Base-by-base conservation (phyloP, 2,113 vertebrate species). In the Forbesichthys papilliferus region DNA sequence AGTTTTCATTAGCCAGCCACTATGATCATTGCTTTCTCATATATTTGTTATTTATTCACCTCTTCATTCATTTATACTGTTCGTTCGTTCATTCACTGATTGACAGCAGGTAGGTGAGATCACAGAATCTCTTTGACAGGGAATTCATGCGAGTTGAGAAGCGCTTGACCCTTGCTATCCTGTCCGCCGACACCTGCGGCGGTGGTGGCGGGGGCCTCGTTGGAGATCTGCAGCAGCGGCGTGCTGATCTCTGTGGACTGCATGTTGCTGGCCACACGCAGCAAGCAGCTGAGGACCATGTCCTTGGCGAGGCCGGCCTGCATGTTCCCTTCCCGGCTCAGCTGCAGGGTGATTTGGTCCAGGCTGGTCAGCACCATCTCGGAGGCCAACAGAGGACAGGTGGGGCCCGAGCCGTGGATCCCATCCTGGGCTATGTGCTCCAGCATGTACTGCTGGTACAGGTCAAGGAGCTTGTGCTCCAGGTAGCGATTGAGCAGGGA, bases 361-460 rank as follows among this genome's bases (percentile, higher is more conserved):
- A 99, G 89, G 0, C 92, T 98, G 53, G 92, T 94, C 87, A 98
- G 93, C 62, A 99, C 91, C 3, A 96, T 88, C 80, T 98, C 96
- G 0, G 96, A 98, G 48, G 91, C 93, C 86, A 98, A 89, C 80
- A 98, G 92, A 47, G 94, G 92, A 54, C 92, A 94, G 9, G 95
- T 87, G 8, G 93, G 92, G 9, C 88, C 60, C 0, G 53, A 1
- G 8, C 78, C 53, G 0, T 79, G 69, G 1, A 82, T 77, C 3
- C 72, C 48, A n/a, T 91, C 80, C 84, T 91, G 70, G 68, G 85
- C 70, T 69, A 93, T 92, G 67, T 91, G 93, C 68, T 98, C 96
- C 93, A 97, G 95, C 80, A 97, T 93, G 79, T 97, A 96, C 69
- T 98, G 95, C 73, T 95, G 95, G 71, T 98, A 98, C 1, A 99